phyloP scores from a whole-genome alignment of 2,113 vertebrate genomes.

The Apus apus region DNA sequence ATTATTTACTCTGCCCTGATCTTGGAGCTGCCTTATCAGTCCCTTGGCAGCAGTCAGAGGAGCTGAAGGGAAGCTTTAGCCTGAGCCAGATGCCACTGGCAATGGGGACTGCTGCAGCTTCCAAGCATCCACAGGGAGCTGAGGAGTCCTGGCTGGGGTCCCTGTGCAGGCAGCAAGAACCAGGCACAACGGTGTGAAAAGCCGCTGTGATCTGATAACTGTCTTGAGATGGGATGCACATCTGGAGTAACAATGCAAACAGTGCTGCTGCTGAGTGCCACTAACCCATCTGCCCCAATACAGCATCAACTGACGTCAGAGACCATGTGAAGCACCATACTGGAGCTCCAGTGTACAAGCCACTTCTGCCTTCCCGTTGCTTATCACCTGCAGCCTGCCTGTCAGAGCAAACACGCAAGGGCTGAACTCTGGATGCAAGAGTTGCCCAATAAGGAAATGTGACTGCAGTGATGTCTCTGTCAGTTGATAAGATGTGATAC shows the following conservation, averaged over 20 bases:
- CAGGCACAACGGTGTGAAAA: rapidly evolving
- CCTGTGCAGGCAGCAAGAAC: not conserved
- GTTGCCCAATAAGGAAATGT: not conserved
- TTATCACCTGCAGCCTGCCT: not conserved
- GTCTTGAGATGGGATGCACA: rapidly evolving
- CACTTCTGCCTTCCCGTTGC: not conserved
- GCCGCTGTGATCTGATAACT: not conserved
- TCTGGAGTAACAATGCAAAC: not conserved
- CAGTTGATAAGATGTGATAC: not conserved
- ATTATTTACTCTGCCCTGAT: not conserved
- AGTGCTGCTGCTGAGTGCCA: not conserved
- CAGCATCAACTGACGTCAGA: not conserved
- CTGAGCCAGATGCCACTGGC: not conserved
- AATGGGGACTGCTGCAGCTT: not conserved
- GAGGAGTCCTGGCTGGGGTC: not conserved
- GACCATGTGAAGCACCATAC: not conserved
- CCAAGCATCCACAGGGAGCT: not conserved
- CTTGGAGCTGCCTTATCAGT: not conserved
- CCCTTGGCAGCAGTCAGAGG: not conserved
- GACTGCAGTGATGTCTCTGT: not conserved
- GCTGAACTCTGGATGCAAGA: not conserved
- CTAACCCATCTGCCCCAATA: not conserved
- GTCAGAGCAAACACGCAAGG: not conserved
- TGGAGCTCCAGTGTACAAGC: rapidly evolving
- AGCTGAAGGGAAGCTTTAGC: not conserved